A percentile compares a stretch with the other conserved stretches of the same genome.
These are phyloP conservation scores for Oryctes rhinoceros DNA, from an alignment of 1,140 invertebrate genomes.

Conservation along the genomic window DNA sequence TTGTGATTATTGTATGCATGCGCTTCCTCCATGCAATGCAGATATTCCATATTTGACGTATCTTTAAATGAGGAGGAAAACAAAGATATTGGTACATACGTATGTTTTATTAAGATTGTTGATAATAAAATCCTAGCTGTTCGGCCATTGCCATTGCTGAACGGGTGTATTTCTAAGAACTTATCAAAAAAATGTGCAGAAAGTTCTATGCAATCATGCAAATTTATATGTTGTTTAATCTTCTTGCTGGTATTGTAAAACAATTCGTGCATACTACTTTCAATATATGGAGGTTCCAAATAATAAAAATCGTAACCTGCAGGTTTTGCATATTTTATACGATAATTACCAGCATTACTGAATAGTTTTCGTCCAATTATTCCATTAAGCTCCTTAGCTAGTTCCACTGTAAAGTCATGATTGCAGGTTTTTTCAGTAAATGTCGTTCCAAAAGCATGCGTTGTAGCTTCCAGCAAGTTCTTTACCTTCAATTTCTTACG, in stretches of 20 bases:
- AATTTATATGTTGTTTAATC: not conserved
- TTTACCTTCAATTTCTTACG: not conserved
- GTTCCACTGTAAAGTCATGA: not conserved
- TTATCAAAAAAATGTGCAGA: not conserved
- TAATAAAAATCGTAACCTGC: not conserved
- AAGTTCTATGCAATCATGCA: not conserved
- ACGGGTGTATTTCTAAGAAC: slow-evolving; percentile 1
- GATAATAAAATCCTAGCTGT: slow-evolving; percentile 22
- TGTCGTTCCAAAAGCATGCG: not conserved
- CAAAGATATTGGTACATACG: not conserved
- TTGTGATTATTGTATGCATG: not conserved
- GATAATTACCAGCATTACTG: not conserved
- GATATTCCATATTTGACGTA: not conserved
- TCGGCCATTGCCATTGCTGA: slow-evolving; percentile 17
- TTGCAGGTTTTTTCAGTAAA: not conserved
- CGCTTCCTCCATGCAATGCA: not conserved
- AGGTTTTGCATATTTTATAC: not conserved
- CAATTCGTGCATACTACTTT: not conserved
- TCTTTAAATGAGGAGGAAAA: not conserved
- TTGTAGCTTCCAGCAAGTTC: not conserved
- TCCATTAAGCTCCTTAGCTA: not conserved
- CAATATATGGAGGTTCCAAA: not conserved
- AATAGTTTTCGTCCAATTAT: not conserved
- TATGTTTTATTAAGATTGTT: slow-evolving; percentile 1
- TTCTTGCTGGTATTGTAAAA: not conserved